A percentile compares a stretch with the other conserved stretches of the same genome.
These are phyloP conservation scores for Piscicola geometra DNA, from an alignment of 2,888 invertebrate species.

Conservation along the genomic window DNA sequence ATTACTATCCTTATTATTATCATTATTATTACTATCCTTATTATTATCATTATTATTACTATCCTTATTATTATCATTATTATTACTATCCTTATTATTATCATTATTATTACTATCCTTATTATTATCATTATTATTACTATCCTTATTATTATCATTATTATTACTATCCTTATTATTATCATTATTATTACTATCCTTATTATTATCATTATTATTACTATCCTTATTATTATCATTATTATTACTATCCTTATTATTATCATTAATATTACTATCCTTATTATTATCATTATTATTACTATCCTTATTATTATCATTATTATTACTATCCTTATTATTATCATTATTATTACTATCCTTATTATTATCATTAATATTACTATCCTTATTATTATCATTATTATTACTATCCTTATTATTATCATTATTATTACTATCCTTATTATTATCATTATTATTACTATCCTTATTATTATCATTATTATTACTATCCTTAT, in stretches of 20 bases:
- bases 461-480: background rate
- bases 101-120: background rate
- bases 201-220: background rate
- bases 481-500: background rate
- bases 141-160: background rate
- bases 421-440: background rate
- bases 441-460: no score
- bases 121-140: conserved; percentile 2
- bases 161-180: background rate
- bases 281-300: background rate
- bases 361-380: background rate
- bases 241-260: background rate
- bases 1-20: background rate
- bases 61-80: background rate
- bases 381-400: background rate
- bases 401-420: background rate
- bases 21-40: background rate
- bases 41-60: background rate
- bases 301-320: background rate
- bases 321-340: background rate
- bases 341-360: background rate
- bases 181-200: background rate
- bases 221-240: no score
- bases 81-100: background rate
- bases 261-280: background rate